Evolutionary conservation across 1,140 invertebrate species (phyloP).

Genomic region (roundworm (Caenorhabditis elegans)): WBcel235 BX284605.5:10500501-10501000

Average conservation of each 20-base stretch:
- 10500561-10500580: slow-evolving; percentile 19
- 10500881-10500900: slow-evolving; percentile 42
- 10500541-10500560: not conserved
- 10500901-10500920: slow-evolving; percentile 37
- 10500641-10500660: slow-evolving; percentile 41
- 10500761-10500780: slow-evolving; percentile 44
- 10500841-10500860: slow-evolving; percentile 22
- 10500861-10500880: slow-evolving; percentile 38
- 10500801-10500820: slow-evolving; percentile 28
- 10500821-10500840: slow-evolving; percentile 41
- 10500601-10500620: slow-evolving; percentile 49
- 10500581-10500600: slow-evolving; percentile 48
- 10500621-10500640: slow-evolving; percentile 47
- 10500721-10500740: slow-evolving; percentile 49
- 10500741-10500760: slow-evolving; percentile 51
- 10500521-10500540: not conserved
- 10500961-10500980: slow-evolving; percentile 27
- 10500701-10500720: slow-evolving; percentile 46
- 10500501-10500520: not conserved
- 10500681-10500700: slow-evolving; percentile 50
- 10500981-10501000: not conserved
- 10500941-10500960: not conserved
- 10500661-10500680: slow-evolving; percentile 46
- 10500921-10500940: not conserved
- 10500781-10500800: slow-evolving; percentile 30